Evolutionary conservation across 1,140 invertebrate species (phyloP), one percentile per base, ranked within the genome.

Genomic region (Lepidotrigona ventralis): DNA sequence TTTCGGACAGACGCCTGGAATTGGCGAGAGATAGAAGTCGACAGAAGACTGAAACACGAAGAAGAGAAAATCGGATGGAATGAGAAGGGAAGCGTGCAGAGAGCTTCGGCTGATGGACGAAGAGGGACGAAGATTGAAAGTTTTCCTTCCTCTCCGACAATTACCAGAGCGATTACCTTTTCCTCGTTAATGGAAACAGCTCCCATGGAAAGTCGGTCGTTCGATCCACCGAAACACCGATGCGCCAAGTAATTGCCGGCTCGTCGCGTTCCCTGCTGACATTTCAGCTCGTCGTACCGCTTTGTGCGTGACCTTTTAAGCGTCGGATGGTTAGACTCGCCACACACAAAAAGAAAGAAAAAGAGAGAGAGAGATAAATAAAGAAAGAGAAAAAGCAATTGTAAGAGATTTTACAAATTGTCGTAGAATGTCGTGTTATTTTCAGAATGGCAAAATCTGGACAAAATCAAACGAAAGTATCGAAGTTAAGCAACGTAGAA

Each of bases 121-220:
- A 33, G 39, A 54, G 19, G 23, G 54, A 60, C n/a, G 60, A 29
- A 63, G 54, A 58, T 60, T 58, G 64, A 71, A 72, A 83, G 76
- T 79, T 79, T 66, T 83, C 29, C 60, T 79, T 86, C 74, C 84
- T 56, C 80, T 68, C 33, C 66, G 81, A 77, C 85, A 84, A 87
- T 86, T 86, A 87, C 77, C 73, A 64, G 63, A 73, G 54, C 86
- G 85, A 87, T 87, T 46, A 46, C 39, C 39, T 46, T 72, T 81
- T 86, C 86, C 85, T 77, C 76, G 77, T 87, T 83, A 79, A 83
- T 72, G 81, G 74, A 79, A 39, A 29, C 75, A 58, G 51, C 80
- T 54, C 29, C 60, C 69, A 53, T 26, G 39, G 72, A 78, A 77
- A 87, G 60, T 76, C 81, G 75, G 58, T 60, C 51, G 76, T 79